Evolutionary conservation across 2,797 vertebrate species (phyloP).

Genomic region (Scolopax rusticola): DNA sequence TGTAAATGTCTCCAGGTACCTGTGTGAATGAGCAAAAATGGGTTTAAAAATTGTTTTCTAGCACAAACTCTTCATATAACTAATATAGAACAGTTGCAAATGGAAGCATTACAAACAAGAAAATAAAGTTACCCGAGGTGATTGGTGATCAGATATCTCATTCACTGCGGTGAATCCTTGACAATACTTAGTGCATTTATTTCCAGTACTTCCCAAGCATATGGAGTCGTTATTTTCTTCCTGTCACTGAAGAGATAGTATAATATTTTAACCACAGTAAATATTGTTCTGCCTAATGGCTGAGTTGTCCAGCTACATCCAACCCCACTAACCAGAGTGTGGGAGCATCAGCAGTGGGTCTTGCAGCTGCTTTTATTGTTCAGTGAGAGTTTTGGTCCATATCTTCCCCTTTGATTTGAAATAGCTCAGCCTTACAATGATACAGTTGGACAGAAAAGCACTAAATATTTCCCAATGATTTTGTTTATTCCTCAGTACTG

Average conservation of each 20-base stretch:
- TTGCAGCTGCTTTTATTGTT: neutral
- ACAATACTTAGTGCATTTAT: neutral
- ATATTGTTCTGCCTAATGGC: neutral
- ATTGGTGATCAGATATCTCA: neutral
- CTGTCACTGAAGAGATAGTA: neutral
- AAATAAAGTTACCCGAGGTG: neutral
- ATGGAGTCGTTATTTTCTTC: neutral
- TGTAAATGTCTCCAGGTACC: neutral
- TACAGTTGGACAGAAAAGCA: conserved; percentile 11
- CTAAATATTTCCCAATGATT: neutral
- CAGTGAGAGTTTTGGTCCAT: neutral
- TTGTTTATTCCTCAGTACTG: conserved; percentile 4
- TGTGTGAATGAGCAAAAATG: neutral
- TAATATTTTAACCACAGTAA: neutral
- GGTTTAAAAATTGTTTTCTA: neutral
- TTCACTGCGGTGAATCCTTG: neutral
- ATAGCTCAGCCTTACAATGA: conserved; percentile 38
- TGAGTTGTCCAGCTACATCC: neutral
- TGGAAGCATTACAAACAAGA: neutral
- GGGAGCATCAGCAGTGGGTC: neutral
- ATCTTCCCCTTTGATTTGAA: neutral
- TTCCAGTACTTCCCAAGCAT: neutral
- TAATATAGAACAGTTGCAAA: neutral
- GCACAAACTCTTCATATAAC: neutral
- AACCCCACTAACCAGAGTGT: neutral